Evolutionary conservation across 2,888 invertebrate genomes (phyloP).

Genomic region (Auanema sp.): DNA sequence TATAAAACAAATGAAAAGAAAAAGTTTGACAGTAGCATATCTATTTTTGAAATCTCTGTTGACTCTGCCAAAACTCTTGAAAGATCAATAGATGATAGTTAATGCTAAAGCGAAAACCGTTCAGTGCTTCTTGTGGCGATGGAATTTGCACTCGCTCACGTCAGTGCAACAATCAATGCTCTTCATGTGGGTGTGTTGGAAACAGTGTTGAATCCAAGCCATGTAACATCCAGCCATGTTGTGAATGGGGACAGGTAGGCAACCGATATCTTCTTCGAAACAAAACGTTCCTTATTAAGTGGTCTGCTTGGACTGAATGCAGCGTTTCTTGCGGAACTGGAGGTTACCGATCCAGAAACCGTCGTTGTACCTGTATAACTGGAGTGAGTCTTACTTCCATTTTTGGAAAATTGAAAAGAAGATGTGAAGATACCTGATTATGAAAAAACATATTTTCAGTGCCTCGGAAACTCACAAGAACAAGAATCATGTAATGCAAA

Average conservation of each 20-base stretch:
- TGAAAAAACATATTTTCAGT: constrained; percentile 24
- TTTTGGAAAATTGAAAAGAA: constrained; percentile 6
- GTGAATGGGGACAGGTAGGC: constrained; percentile 32
- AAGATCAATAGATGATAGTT: background rate
- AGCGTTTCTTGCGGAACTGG: constrained; percentile 38
- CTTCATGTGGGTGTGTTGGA: constrained; percentile 40
- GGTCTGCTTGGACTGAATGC: constrained; percentile 39
- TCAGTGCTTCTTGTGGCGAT: constrained; percentile 43
- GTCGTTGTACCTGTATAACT: constrained; percentile 35
- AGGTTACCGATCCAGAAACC: constrained; percentile 29
- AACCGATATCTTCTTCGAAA: background rate
- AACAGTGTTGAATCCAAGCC: constrained; percentile 30
- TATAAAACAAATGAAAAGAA: background rate
- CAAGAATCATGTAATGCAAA: constrained; percentile 38
- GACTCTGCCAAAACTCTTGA: background rate
- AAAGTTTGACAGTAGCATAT: background rate
- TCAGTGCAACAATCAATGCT: constrained; percentile 44
- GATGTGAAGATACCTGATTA: background rate
- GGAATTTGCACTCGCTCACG: constrained; percentile 37
- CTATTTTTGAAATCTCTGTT: background rate
- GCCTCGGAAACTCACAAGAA: constrained; percentile 34
- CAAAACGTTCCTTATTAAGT: constrained; percentile 19
- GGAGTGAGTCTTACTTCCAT: constrained; percentile 24
- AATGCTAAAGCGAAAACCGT: background rate
- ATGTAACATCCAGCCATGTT: constrained; percentile 44